Percentiles rank a stretch among this genome's conserved stretches.
phyloP scores from a whole-genome alignment of 2,113 vertebrate species.

The Thomomys bottae region DNA sequence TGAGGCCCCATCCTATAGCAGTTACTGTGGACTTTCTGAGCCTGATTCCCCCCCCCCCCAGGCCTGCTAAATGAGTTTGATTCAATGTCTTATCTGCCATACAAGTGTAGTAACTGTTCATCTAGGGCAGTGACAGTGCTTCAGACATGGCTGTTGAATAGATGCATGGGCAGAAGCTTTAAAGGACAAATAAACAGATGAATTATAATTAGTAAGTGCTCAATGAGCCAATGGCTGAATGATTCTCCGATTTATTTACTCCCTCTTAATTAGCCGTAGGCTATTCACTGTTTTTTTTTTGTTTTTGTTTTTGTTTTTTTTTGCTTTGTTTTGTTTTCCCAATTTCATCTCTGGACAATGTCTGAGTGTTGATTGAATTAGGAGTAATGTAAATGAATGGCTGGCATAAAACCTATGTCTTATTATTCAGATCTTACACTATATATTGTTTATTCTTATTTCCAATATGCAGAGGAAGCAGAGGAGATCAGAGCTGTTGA shows the following conservation, averaged over 20 bases:
- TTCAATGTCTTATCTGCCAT: background rate
- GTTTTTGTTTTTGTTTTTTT: too few species aligned
- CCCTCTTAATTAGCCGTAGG: conserved; percentile 1
- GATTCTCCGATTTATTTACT: conserved; percentile 34
- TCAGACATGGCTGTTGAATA: background rate
- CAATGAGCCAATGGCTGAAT: background rate
- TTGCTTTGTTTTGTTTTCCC: too few species aligned
- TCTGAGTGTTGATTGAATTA: conserved; percentile 33
- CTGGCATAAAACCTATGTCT: background rate
- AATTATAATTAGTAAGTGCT: background rate
- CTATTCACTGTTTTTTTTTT: conserved; percentile 27
- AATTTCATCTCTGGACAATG: background rate
- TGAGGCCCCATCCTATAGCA: background rate
- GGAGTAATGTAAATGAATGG: background rate
- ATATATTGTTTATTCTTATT: background rate
- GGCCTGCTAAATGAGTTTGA: background rate
- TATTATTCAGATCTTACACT: background rate
- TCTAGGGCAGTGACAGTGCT: background rate
- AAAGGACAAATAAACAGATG: conserved; percentile 21
- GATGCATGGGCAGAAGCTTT: background rate
- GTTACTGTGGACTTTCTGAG: background rate
- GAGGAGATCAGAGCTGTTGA: background rate
- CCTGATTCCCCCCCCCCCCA: background rate
- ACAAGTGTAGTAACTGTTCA: background rate
- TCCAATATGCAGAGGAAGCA: background rate